Base-by-base conservation (phyloP, 2,888 invertebrate species). In the Troglohyphantes excavatus region DNA sequence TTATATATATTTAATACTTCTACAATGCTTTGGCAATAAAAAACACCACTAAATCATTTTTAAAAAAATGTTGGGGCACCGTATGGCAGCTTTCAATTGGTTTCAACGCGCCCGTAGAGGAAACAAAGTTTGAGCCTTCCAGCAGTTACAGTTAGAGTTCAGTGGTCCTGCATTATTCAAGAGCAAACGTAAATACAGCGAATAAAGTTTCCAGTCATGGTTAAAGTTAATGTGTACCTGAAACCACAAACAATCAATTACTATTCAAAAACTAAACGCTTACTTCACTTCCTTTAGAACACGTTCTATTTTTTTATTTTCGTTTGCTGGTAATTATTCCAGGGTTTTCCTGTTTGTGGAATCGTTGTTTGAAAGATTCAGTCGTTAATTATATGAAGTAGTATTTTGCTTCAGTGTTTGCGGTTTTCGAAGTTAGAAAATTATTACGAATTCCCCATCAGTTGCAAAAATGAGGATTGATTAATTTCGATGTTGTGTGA, bases 321-420 rank as follows among this genome's bases (percentile, higher is more conserved):
- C 33, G 61, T 43, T 23, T 29, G 17, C 11, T 6, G 59, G 70
- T 72, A 82, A 82, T 82, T 82, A 72, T 61, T 53, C 61, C 19
- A n/a, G 11, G 59, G 82, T 39, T 72, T 82, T 72, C 59, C 82
- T 82, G 68, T 61, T 72, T 72, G 61, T 39, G n/a, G 72, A 70
- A 39, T 82, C 82, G 82, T 70, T 59, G 70, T 59, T 70, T 46
- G 70, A 81, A 70, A 70, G 61, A 46, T 19, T 21, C 11, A 2
- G 9, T 61, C 72, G 72, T 33, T 82, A 82, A 82, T 72, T 82
- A 61, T 39, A n/a, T 17, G 46, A 13, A 29, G 72, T 53, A 33
- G 68, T 43, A 43, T 61, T 6, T 29, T 21, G 33, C 19, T 23
- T 27, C 29, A 1, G 7, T n/a, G 13, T 26, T 65, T 26, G 21